Conservation (phyloP, 2,888 invertebrate genomes). For the Mythimna pallens region DNA sequence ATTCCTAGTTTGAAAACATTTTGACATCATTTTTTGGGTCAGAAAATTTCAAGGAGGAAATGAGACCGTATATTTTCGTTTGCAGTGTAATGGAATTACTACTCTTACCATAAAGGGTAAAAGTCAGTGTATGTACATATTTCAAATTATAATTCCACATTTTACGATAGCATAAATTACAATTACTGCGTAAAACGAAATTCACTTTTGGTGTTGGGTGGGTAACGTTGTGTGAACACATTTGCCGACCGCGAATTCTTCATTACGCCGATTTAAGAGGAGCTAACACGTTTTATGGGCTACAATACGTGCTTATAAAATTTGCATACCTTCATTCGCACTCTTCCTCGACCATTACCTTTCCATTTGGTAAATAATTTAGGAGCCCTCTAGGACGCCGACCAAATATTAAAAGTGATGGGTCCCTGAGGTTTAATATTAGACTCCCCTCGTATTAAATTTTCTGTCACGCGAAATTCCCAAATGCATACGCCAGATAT, state of each 20-base stretch:
- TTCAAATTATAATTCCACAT: conserved; percentile 54
- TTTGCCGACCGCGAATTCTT: conserved; percentile 78
- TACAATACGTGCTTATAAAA: conserved; percentile 88
- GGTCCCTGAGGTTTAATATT: conserved; percentile 90
- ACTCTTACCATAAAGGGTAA: conserved; percentile 43
- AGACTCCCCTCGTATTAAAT: conserved; percentile 90
- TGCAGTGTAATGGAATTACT: conserved; percentile 1
- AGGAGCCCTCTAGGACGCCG: conserved; percentile 88
- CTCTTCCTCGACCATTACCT: conserved; percentile 89
- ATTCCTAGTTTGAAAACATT: not conserved
- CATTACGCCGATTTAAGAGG: conserved; percentile 79
- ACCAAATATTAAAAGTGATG: conserved; percentile 91
- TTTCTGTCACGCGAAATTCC: conserved; percentile 90
- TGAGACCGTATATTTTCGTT: conserved; percentile 1
- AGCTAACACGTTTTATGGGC: conserved; percentile 81
- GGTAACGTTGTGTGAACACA: conserved; percentile 70
- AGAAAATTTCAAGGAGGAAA: conserved; percentile 18
- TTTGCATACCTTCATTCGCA: conserved; percentile 90
- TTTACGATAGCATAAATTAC: conserved; percentile 74
- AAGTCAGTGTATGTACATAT: conserved; percentile 24
- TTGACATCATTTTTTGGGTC: not conserved
- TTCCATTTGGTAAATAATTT: conserved; percentile 91
- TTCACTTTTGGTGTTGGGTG: conserved; percentile 74
- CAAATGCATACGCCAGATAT: conserved; percentile 90
- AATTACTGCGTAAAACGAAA: conserved; percentile 79